Evolutionary conservation across 2,797 vertebrate species (phyloP), one percentile per base, ranked within the genome.

Genomic region (Huso huso): DNA sequence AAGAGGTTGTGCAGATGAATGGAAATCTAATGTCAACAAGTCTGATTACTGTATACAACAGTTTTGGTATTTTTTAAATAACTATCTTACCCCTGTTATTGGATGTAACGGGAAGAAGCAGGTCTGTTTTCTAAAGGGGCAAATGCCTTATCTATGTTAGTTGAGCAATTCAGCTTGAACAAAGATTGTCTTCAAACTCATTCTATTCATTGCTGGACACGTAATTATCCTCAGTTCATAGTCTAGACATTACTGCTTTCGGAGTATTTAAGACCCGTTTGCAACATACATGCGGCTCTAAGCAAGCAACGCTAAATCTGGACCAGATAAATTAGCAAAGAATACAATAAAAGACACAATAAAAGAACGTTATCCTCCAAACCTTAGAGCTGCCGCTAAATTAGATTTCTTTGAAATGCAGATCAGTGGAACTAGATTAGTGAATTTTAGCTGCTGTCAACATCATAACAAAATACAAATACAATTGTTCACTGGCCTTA

Each of bases 391-490:
- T 84, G 89, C 93, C 92, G 94, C 92, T 98, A 98, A 99, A 98
- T 98, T 94, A 98, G 96, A 97, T 99, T 98, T 98, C 95, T 98
- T 98, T 99, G 96, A 99, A 98, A 98, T 99, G 96, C 96, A 98
- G 95, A 98, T 98, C 93, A 98, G 94, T 90, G 93, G 93, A 86
- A 93, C 92, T 92, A 97, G 96, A 98, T 99, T 99, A 99, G 95
- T 94, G 95, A 96, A 95, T 99, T 98, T 98, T 98, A 98, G 94
- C 94, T 93, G 93, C 96, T 97, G 96, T 99, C 96, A 99, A 99
- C 96, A 99, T 97, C 96, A 98, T 99, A 99, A 98, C 96, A 98
- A 99, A 99, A 98, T 97, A 98, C 95, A 99, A 98, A 98, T 95
- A 96, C 92, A 93, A 98, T 98, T 98, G 94, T 97, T 98, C 95